These are phyloP conservation scores for Beroe ovata DNA, from an alignment of 37 sponge, comb jelly and placozoan species.

Conservation along the genomic window DNA sequence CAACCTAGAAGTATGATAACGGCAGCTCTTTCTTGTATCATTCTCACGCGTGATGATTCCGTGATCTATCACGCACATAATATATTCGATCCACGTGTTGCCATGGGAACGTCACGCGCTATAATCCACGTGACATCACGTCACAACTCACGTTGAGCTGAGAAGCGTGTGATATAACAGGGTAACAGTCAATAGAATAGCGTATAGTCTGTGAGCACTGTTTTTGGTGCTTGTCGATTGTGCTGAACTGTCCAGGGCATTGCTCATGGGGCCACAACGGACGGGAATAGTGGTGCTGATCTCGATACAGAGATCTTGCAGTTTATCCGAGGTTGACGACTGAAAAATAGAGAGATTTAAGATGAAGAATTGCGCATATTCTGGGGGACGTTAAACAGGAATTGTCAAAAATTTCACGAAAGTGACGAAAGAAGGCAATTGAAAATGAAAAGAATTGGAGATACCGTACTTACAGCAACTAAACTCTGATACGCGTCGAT, in stretches of 20 bases:
- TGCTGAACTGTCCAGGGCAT: background rate
- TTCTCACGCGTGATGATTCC: too few species aligned
- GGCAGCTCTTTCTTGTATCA: too few species aligned
- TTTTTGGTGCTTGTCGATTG: background rate
- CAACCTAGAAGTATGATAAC: too few species aligned
- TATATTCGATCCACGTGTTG: too few species aligned
- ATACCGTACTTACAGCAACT: background rate
- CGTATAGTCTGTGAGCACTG: background rate
- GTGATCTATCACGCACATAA: too few species aligned
- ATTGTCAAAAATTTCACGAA: too few species aligned
- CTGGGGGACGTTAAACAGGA: too few species aligned
- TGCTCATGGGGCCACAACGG: constrained; percentile 30
- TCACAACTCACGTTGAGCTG: background rate
- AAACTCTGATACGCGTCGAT: background rate
- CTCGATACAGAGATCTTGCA: constrained; percentile 43
- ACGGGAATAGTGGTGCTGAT: constrained; percentile 54
- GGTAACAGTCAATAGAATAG: constrained; percentile 19
- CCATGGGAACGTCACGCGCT: constrained; percentile 7
- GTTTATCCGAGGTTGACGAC: background rate
- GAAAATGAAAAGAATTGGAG: background rate
- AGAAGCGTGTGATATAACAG: background rate
- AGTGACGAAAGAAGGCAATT: background rate
- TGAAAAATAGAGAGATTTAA: background rate
- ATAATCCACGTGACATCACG: background rate
- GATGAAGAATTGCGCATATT: too few species aligned